These are phyloP conservation scores for Agrochola circellaris DNA, from an alignment of 2,888 invertebrate species.

Conservation along the genomic window DNA sequence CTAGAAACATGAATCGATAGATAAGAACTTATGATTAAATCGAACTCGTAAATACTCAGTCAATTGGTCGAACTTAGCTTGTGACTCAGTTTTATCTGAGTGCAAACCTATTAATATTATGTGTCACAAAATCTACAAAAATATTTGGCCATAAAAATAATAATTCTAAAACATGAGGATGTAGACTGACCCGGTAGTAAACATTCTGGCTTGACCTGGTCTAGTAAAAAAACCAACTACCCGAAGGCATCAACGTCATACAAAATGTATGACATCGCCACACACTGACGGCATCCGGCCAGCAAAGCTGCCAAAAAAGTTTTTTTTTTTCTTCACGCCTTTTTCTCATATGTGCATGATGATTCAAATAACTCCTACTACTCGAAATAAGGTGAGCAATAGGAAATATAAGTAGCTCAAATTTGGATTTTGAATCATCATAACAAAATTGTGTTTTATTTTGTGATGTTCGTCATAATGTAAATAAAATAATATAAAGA, in stretches of 20 bases:
- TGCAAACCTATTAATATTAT: neutral
- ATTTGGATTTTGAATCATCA: conserved; percentile 21
- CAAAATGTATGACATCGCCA: conserved; percentile 8
- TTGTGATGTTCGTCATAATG: neutral
- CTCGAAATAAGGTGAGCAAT: neutral
- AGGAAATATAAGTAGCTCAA: neutral
- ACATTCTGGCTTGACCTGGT: neutral
- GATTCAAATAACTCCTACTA: neutral
- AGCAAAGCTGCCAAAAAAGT: neutral
- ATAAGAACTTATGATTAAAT: conserved; percentile 1
- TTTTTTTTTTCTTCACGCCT: neutral
- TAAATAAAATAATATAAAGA: conserved; percentile 1
- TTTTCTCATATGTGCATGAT: neutral
- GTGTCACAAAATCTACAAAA: neutral
- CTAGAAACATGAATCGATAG: conserved; percentile 16
- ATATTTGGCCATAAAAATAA: neutral
- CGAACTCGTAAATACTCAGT: neutral
- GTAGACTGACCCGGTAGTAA: neutral
- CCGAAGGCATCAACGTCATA: neutral
- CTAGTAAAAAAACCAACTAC: neutral
- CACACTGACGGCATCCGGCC: neutral
- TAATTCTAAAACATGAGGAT: neutral
- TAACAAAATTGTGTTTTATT: conserved; percentile 2
- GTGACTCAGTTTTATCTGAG: conserved; percentile 5
- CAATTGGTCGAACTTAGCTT: neutral